A percentile compares a stretch with the other conserved stretches of the same genome.
Evolutionary conservation across 2,113 vertebrate species (phyloP).

Genomic region (Rhagologus leucostigma): DNA sequence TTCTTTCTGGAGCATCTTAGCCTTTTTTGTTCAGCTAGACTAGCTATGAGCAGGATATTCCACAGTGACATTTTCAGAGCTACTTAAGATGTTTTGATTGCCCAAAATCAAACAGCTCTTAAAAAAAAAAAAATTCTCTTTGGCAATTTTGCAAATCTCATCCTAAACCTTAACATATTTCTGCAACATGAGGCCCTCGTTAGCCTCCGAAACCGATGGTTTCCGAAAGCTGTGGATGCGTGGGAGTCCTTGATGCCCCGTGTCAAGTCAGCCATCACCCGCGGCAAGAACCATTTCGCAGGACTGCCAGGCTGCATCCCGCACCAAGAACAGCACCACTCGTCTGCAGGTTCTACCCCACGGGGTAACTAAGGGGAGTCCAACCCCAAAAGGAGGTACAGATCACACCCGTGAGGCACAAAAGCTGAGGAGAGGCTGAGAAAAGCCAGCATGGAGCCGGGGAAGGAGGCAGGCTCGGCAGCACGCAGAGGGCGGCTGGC

Average conservation of each 20-base stretch:
- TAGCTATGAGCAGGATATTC: neutral
- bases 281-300: constrained; percentile 40
- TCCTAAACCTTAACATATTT: neutral
- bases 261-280: neutral
- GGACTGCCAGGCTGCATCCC: neutral
- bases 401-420: rapidly evolving
- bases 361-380: neutral
- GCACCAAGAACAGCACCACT: neutral
- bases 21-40: neutral
- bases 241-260: constrained; percentile 3
- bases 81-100: neutral
- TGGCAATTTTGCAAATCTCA: neutral
- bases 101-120: neutral
- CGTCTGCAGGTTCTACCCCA: neutral
- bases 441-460: rapidly evolving
- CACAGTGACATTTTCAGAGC: constrained; percentile 35
- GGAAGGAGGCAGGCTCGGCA: neutral
- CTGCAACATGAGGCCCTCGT: neutral
- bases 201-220: neutral
- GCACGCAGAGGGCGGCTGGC: neutral
- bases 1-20: neutral
- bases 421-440: neutral
- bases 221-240: neutral
- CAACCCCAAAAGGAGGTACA: neutral
- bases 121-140: neutral